phyloP scores from a whole-genome alignment of 2,888 invertebrate species.

The Clivina fossor region DNA sequence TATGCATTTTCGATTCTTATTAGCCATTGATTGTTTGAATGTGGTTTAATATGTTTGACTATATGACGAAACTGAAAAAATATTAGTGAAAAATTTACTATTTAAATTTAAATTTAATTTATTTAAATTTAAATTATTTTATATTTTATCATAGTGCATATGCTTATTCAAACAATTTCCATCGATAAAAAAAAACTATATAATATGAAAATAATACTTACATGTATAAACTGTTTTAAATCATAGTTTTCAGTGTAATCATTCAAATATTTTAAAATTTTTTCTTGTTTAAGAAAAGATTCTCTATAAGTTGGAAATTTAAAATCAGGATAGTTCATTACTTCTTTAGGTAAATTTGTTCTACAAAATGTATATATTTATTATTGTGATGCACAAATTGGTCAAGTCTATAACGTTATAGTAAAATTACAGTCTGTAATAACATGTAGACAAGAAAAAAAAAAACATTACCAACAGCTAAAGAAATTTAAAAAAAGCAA shows the following conservation, averaged over 20 bases:
- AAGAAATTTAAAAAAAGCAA: too few species aligned
- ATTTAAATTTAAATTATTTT: too few species aligned
- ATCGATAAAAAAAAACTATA: too few species aligned
- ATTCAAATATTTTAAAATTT: conserved; percentile 73
- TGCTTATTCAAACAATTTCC: too few species aligned
- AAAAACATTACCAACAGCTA: too few species aligned
- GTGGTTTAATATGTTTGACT: conserved; percentile 59
- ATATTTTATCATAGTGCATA: too few species aligned
- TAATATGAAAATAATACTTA: conserved; percentile 47
- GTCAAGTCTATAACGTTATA: too few species aligned
- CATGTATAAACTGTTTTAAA: conserved; percentile 66
- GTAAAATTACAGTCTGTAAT: too few species aligned
- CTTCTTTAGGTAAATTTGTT: conserved; percentile 90
- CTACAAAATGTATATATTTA: too few species aligned
- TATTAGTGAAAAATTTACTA: not conserved
- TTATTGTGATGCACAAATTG: too few species aligned
- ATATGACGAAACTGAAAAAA: conserved; percentile 57
- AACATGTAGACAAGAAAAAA: too few species aligned
- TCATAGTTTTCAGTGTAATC: conserved; percentile 70
- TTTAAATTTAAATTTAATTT: not conserved
- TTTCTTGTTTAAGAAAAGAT: conserved; percentile 73
- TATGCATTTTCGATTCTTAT: conserved; percentile 60
- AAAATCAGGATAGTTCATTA: conserved; percentile 89
- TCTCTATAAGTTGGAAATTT: conserved; percentile 70
- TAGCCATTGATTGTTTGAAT: conserved; percentile 60